A percentile compares a stretch with the other conserved stretches of the same genome.
Conservation (phyloP, 2,797 vertebrate genomes). For the Rhinella marina region DNA sequence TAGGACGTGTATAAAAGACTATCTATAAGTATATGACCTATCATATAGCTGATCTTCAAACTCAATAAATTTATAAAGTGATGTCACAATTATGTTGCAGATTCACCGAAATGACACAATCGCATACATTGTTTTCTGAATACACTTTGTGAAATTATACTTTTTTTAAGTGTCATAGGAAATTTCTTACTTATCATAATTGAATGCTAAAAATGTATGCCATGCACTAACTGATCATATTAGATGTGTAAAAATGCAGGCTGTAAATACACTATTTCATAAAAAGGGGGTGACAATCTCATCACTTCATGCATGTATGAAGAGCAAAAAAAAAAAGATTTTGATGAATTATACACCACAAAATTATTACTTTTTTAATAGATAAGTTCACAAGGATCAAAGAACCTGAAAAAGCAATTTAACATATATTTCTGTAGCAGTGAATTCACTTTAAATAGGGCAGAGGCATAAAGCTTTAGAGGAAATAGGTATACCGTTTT, state of each 20-base stretch:
- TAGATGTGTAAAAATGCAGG: neutral
- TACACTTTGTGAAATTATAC: neutral
- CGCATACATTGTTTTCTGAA: neutral
- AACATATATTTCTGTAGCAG: conserved; percentile 44
- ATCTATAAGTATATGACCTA: no score
- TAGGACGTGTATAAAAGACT: no score
- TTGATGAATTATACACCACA: conserved; percentile 39
- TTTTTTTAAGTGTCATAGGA: neutral
- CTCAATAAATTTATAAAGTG: neutral
- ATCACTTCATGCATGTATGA: conserved; percentile 60
- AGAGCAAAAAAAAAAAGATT: conserved; percentile 40
- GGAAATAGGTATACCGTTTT: conserved; percentile 62
- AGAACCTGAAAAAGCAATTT: conserved; percentile 54
- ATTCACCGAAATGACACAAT: neutral
- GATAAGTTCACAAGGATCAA: conserved; percentile 51
- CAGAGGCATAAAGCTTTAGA: conserved; percentile 56
- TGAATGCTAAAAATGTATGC: neutral
- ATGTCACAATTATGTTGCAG: neutral
- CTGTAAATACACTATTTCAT: neutral
- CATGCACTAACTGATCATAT: neutral
- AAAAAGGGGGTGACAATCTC: conserved; percentile 61
- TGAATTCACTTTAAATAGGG: conserved; percentile 57
- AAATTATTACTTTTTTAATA: conserved; percentile 47
- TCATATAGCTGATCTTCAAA: neutral
- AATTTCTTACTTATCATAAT: neutral